Conservation (phyloP, 2,797 vertebrate genomes). For the Mus spretus region DNA sequence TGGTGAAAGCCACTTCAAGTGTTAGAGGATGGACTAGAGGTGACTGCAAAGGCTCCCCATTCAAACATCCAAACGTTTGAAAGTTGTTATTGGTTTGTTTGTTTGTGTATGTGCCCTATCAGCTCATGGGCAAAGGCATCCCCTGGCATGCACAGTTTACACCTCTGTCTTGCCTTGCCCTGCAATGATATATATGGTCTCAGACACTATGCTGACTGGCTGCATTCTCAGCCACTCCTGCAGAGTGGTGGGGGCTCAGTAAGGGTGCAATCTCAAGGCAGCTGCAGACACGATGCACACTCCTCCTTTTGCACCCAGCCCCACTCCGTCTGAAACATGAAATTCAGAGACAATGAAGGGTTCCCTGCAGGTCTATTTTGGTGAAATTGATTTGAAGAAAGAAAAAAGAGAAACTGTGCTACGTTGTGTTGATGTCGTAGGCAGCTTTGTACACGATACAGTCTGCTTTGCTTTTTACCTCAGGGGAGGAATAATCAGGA, state of each 20-base stretch:
- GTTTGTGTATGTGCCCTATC: neutral
- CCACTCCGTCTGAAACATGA: neutral
- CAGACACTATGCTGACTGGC: neutral
- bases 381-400: neutral
- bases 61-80: neutral
- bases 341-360: neutral
- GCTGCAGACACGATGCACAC: neutral
- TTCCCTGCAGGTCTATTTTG: neutral
- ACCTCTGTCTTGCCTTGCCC: neutral
- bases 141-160: neutral
- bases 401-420: neutral
- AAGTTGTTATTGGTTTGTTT: neutral
- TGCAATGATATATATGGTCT: neutral
- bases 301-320: neutral
- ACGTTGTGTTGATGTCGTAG: neutral
- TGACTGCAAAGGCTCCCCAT: neutral
- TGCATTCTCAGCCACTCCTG: neutral
- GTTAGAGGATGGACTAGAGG: neutral
- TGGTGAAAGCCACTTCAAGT: neutral
- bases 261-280: neutral
- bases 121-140: neutral
- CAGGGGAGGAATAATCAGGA: neutral
- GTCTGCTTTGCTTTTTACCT: slow-evolving; percentile 59
- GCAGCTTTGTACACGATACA: slow-evolving; percentile 40
- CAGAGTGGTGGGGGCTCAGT: neutral